Evolutionary conservation across 2,888 invertebrate species (phyloP).

Genomic region (Drosophila sordidula): DNA sequence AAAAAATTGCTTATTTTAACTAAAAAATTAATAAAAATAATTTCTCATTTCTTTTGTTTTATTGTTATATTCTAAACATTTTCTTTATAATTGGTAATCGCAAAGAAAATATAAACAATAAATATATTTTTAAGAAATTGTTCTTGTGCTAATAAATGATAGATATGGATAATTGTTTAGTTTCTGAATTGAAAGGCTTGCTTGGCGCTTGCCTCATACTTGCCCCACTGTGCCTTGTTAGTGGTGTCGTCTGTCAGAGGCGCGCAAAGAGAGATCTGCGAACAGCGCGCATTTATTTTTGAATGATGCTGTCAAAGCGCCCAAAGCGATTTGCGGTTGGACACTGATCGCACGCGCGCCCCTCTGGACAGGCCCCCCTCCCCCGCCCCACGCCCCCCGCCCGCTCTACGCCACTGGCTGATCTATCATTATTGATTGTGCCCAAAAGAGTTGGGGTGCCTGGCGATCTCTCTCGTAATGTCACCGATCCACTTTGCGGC

Average conservation of each 20-base stretch:
- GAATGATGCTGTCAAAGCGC: constrained; percentile 80
- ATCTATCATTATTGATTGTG: constrained; percentile 82
- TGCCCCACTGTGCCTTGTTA: constrained; percentile 37
- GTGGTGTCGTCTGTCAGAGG: not conserved
- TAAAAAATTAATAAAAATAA: no score
- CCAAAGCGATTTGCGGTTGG: constrained; percentile 77
- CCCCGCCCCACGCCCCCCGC: not conserved
- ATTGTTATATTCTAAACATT: no score
- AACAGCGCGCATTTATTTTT: constrained; percentile 53
- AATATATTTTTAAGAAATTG: no score
- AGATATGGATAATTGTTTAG: no score
- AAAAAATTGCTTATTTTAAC: no score
- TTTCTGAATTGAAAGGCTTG: no score
- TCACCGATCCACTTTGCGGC: constrained; percentile 53
- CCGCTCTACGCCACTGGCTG: constrained; percentile 36
- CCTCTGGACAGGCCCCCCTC: constrained; percentile 43
- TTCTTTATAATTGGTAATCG: no score
- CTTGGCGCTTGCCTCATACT: not conserved
- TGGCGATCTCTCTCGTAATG: constrained; percentile 33
- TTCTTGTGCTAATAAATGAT: no score
- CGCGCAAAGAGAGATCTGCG: constrained; percentile 20
- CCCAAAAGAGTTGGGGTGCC: constrained; percentile 67
- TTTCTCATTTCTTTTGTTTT: no score
- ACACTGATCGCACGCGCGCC: constrained; percentile 74
- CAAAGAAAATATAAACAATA: no score